phyloP scores from a whole-genome alignment of 2,888 invertebrate species.

The Taphrorychus bicolor region DNA sequence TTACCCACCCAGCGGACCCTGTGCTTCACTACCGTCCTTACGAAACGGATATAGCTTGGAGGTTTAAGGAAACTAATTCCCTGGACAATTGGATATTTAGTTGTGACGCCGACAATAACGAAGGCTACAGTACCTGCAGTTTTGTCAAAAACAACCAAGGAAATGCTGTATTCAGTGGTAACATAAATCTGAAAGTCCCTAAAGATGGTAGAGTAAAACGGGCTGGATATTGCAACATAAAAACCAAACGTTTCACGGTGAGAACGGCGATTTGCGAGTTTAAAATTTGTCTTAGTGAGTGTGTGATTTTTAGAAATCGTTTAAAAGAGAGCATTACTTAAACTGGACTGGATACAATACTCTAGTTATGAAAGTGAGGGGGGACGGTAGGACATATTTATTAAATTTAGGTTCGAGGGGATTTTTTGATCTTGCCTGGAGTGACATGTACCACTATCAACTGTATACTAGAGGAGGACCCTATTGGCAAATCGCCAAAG shows the following conservation, averaged over 20 bases:
- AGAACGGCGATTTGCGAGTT: not conserved
- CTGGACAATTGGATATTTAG: slow-evolving; percentile 77
- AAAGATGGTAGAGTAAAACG: slow-evolving; percentile 81
- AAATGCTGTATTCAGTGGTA: slow-evolving; percentile 76
- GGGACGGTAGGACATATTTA: slow-evolving; percentile 92
- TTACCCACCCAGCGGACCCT: slow-evolving; percentile 59
- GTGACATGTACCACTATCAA: slow-evolving; percentile 85
- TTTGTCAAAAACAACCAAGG: slow-evolving; percentile 73
- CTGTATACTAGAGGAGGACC: slow-evolving; percentile 96
- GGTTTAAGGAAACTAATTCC: slow-evolving; percentile 68
- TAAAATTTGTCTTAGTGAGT: not conserved
- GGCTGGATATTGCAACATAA: slow-evolving; percentile 85
- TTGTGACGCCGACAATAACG: slow-evolving; percentile 80
- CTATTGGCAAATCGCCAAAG: slow-evolving; percentile 94
- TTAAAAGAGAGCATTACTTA: slow-evolving; percentile 72
- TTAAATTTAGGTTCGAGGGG: slow-evolving; percentile 80
- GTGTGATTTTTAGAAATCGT: slow-evolving; percentile 71
- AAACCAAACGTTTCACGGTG: slow-evolving; percentile 72
- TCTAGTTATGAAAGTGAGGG: slow-evolving; percentile 80
- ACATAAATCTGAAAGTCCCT: slow-evolving; percentile 72
- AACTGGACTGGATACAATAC: slow-evolving; percentile 83
- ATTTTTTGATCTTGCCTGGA: slow-evolving; percentile 85
- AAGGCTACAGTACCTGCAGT: slow-evolving; percentile 76
- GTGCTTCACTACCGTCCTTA: slow-evolving; percentile 63
- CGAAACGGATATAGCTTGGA: slow-evolving; percentile 78